Evolutionary conservation across 2,888 invertebrate species (phyloP).

Genomic region (Melinaea marsaeus): DNA sequence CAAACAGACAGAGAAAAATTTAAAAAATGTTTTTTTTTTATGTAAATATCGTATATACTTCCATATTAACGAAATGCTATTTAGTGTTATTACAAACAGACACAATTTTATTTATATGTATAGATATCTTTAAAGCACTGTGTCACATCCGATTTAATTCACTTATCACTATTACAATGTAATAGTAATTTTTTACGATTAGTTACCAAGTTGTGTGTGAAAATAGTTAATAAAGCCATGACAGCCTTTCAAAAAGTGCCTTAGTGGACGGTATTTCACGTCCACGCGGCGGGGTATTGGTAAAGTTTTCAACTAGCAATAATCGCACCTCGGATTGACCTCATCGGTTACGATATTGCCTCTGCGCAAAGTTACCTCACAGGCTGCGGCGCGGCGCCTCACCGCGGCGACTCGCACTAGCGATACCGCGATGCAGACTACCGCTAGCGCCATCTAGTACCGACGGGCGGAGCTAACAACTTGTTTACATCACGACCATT

Average conservation of each 20-base stretch:
- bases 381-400: neutral
- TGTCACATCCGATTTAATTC: too few relatives aligned
- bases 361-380: constrained; percentile 87
- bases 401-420: neutral
- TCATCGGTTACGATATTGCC: constrained; percentile 93
- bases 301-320: constrained; percentile 95
- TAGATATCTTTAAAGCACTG: too few relatives aligned
- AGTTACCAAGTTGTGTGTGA: too few relatives aligned
- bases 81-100: too few relatives aligned
- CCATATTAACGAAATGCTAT: too few relatives aligned
- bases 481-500: too few relatives aligned
- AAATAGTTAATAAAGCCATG: constrained; percentile 51
- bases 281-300: constrained; percentile 93
- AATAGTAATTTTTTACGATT: too few relatives aligned
- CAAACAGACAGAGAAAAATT: too few relatives aligned
- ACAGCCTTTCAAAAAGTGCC: constrained; percentile 90
- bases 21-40: too few relatives aligned
- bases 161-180: too few relatives aligned
- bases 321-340: constrained; percentile 91
- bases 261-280: constrained; percentile 90
- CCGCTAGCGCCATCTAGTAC: constrained; percentile 23
- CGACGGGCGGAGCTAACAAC: neutral
- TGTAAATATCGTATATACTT: too few relatives aligned
- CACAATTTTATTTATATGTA: too few relatives aligned
- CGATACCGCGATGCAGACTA: constrained; percentile 23